A percentile compares a stretch with the other conserved stretches of the same genome.
Evolutionary conservation across 1,140 invertebrate species (phyloP).

Genomic region (Ceratosolen fusciceps): DNA sequence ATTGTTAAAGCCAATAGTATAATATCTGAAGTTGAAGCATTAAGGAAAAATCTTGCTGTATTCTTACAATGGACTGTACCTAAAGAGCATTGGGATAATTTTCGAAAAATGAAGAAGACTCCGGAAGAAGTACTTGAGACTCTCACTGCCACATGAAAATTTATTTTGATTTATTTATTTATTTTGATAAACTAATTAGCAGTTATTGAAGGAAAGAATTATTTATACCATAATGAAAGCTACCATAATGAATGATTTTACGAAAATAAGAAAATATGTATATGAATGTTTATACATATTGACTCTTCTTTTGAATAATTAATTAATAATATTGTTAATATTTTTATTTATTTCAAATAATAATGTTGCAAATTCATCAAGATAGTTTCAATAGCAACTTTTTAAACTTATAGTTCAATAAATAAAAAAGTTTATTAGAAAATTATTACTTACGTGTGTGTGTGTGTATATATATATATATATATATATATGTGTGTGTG

Average conservation of each 20-base stretch:
- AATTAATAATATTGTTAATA: too few species aligned
- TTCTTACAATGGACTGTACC: constrained; percentile 87
- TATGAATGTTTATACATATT: too few species aligned
- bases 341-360: background rate
- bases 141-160: constrained; percentile 71
- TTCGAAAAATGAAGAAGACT: constrained; percentile 79
- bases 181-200: background rate
- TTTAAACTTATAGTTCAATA: background rate
- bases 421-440: background rate
- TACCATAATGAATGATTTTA: background rate
- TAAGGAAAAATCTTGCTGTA: constrained; percentile 82
- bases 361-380: background rate
- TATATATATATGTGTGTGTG: too few species aligned
- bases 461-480: too few species aligned
- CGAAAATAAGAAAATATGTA: too few species aligned
- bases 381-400: background rate
- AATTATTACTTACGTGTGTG: background rate
- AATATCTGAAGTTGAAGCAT: constrained; percentile 73
- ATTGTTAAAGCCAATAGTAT: constrained; percentile 71
- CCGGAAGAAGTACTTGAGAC: constrained; percentile 85
- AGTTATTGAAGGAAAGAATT: background rate
- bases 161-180: too few species aligned
- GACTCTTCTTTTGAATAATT: too few species aligned
- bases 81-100: constrained; percentile 81
- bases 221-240: background rate